phyloP scores from a whole-genome alignment of 2,113 vertebrate genomes.

The Campylomormyrus tamandua region DNA sequence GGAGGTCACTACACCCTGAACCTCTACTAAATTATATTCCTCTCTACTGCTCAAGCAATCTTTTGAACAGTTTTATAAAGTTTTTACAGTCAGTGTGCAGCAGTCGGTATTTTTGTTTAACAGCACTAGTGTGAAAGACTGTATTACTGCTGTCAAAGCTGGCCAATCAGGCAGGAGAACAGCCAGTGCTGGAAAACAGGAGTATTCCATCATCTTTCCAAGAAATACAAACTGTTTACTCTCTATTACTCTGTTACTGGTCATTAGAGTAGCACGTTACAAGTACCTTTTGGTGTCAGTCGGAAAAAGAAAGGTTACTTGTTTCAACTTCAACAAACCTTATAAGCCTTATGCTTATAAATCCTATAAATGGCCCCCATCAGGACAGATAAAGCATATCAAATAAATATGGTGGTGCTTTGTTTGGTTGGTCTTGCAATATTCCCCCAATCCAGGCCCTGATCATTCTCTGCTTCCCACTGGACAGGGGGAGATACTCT shows the following conservation, averaged over 20 bases:
- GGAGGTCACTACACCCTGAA: background rate
- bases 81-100: background rate
- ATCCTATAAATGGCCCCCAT: background rate
- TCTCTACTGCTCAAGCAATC: background rate
- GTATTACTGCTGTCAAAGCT: background rate
- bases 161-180: background rate
- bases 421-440: background rate
- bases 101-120: background rate
- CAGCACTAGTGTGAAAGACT: background rate
- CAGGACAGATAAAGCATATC: background rate
- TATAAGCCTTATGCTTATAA: background rate
- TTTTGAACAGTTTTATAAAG: background rate
- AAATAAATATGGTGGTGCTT: background rate
- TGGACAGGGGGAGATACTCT: conserved; percentile 79
- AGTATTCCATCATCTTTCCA: background rate
- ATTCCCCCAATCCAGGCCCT: background rate
- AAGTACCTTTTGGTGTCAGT: background rate
- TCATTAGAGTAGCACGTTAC: background rate
- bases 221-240: background rate
- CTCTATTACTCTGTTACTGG: background rate
- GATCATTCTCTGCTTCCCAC: background rate
- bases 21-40: background rate
- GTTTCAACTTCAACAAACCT: background rate
- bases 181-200: background rate
- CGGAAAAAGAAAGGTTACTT: background rate